Evolutionary conservation across 92 coral and sea anemone species (phyloP), one percentile per base, ranked within the genome.

Genomic region (Epizoanthus scotinus): DNA sequence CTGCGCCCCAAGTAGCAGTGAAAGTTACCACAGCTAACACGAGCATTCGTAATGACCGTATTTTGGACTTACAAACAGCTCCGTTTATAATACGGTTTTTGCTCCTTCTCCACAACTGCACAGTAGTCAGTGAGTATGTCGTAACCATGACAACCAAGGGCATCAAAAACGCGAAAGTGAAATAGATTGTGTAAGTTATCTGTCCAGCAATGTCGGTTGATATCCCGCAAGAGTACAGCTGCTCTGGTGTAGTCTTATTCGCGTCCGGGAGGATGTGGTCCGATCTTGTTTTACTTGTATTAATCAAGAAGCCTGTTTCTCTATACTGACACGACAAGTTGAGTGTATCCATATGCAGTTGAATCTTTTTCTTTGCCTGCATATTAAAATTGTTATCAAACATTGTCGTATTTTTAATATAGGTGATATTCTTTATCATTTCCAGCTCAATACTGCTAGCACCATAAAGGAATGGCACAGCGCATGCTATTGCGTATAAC

Each of bases 51-150:
- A 75, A 17, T 40, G 81, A 58, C 25, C 61, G 60, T 6, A 75
- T 38, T 75, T 75, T 75, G 8, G 81, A 59, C 22, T 59, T 75
- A 67, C 55, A 52, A 19, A 75, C 22, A 21, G 44, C 47, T 36
- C 56, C 50, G 40, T 60, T 75, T 54, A 60, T 40, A 55, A 6
- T 25, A 14, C 68, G 67, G 10, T 52, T 57, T 21, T 40, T 75
- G 50, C 81, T 75, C 59, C 81, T 42, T 38, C 22, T 59, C 81
- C 81, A 75, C 17, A 75, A 38, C 31, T 75, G 60, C 63, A 36
- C 26, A 25, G 81, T 75, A 12, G 81, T 75, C 2, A 75, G 53
- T 13, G 56, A 59, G 27, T 75, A 60, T 0, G 68, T 75, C 59
- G 40, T 75, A 34, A 75, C 36, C 68, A 75, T 75, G 81, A 60